A percentile compares a stretch with the other conserved stretches of the same genome.
Evolutionary conservation across 1,140 invertebrate genomes (phyloP).

Genomic region (Zelostemma sp.): DNA sequence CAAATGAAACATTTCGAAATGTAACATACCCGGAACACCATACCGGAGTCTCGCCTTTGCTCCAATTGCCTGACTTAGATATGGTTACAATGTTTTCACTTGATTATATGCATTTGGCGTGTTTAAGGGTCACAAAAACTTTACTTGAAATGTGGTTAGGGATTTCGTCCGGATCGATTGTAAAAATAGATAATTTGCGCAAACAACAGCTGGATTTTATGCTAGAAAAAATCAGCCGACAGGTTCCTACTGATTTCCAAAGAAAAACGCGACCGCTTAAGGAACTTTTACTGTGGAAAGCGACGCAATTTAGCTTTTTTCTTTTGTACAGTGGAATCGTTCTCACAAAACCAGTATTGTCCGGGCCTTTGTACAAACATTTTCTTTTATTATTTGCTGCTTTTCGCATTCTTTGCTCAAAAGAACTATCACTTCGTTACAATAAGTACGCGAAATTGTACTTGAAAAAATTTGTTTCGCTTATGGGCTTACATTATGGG

Average conservation of each 20-base stretch:
- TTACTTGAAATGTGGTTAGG: neutral
- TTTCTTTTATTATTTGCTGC: neutral
- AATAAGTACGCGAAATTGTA: constrained; percentile 7
- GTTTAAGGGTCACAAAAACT: neutral
- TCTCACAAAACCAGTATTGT: neutral
- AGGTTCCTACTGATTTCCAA: neutral
- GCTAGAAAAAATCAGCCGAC: neutral
- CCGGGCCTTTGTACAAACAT: neutral
- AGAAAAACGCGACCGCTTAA: neutral
- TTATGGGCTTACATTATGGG: constrained; percentile 10
- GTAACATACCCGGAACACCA: constrained; percentile 15
- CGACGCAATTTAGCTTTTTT: neutral
- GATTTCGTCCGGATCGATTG: neutral
- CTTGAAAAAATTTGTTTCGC: constrained; percentile 16
- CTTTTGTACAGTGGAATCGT: neutral
- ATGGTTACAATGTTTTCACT: neutral
- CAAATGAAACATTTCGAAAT: constrained; percentile 14
- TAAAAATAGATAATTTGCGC: neutral
- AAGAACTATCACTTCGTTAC: neutral
- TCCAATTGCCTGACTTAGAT: neutral
- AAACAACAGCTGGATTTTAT: neutral
- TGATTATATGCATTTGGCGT: neutral
- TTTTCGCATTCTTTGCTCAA: neutral
- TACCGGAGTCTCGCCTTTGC: neutral
- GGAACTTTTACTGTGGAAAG: neutral